These are phyloP conservation scores for Oplegnathus fasciatus DNA, from an alignment of 2,113 vertebrate species.

Conservation along the genomic window DNA sequence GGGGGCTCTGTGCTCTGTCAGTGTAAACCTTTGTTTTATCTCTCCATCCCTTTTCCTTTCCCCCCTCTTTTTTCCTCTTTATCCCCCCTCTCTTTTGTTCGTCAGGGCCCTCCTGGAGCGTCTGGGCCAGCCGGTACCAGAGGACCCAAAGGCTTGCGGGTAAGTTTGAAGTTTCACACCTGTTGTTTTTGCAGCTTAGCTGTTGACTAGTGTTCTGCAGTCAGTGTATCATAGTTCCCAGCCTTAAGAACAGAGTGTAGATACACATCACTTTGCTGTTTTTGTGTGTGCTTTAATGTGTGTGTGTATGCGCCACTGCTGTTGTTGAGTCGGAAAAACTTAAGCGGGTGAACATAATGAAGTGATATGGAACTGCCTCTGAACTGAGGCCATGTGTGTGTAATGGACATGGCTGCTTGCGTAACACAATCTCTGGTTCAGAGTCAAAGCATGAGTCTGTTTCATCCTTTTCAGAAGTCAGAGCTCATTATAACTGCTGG, in stretches of 20 bases:
- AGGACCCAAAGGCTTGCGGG: conserved; percentile 92
- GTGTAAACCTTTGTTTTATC: conserved; percentile 74
- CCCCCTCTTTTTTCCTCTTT: conserved; percentile 20
- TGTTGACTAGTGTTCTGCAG: conserved; percentile 16
- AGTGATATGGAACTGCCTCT: conserved; percentile 41
- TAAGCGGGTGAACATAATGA: conserved; percentile 46
- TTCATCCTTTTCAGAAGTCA: conserved; percentile 39
- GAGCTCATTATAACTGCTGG: conserved; percentile 53
- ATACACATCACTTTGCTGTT: conserved; percentile 4
- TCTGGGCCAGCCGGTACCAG: conserved; percentile 88
- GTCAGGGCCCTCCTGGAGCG: conserved; percentile 90
- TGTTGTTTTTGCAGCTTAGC: conserved; percentile 29
- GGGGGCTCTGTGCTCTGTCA: conserved; percentile 69
- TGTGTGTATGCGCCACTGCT: conserved; percentile 31
- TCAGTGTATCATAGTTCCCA: neutral
- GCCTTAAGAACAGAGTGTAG: neutral
- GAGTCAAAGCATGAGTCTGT: conserved; percentile 35
- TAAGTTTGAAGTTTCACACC: conserved; percentile 78
- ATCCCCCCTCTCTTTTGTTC: conserved; percentile 57
- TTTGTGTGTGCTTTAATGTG: neutral
- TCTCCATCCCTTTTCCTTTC: conserved; percentile 22
- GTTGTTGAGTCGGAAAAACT: conserved; percentile 46
- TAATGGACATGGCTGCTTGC: conserved; percentile 35
- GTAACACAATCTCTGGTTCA: conserved; percentile 25
- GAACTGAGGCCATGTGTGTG: conserved; percentile 60